phyloP scores from a whole-genome alignment of 2,888 invertebrate genomes.

The Zaprionus bogoriensis region DNA sequence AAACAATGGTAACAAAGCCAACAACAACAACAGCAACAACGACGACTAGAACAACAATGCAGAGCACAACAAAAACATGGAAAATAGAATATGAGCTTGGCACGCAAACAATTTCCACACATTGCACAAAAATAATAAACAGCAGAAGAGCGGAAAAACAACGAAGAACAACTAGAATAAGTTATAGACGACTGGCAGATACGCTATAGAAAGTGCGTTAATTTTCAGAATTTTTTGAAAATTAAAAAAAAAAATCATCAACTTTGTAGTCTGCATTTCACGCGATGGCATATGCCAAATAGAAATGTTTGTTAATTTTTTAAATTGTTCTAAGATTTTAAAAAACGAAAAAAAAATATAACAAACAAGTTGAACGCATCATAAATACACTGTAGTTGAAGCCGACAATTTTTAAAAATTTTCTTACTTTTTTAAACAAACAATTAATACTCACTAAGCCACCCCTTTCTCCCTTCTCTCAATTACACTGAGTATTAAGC shows the following conservation, averaged over 20 bases:
- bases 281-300: no score
- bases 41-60: constrained; percentile 6
- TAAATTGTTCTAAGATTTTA: no score
- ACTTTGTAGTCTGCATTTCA: no score
- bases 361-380: no score
- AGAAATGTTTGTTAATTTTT: no score
- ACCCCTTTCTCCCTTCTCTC: neutral
- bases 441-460: neutral
- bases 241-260: no score
- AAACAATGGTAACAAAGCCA: constrained; percentile 11
- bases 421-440: neutral
- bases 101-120: constrained; percentile 76
- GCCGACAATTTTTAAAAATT: no score
- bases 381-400: no score
- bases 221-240: no score
- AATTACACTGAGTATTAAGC: constrained; percentile 6
- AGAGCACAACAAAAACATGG: constrained; percentile 15
- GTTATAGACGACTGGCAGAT: neutral
- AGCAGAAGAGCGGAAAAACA: constrained; percentile 30
- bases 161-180: neutral
- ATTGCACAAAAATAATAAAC: constrained; percentile 74
- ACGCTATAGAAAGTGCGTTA: neutral
- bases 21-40: constrained; percentile 1
- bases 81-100: constrained; percentile 39
- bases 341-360: no score